Evolutionary conservation across 2,113 vertebrate genomes (phyloP).

Genomic region (Eonycteris spelaea): DNA sequence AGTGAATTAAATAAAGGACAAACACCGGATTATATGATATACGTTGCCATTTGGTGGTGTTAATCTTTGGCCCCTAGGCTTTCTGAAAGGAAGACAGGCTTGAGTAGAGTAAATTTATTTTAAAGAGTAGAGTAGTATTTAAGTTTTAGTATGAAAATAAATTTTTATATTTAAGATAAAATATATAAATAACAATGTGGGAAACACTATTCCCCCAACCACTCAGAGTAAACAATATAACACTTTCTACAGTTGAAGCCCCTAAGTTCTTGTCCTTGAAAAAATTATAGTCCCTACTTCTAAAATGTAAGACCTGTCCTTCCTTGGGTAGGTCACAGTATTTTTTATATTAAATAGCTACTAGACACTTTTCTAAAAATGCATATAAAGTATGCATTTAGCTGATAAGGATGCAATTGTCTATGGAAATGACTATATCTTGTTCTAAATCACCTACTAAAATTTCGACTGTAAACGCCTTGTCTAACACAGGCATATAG

Average conservation of each 20-base stretch:
- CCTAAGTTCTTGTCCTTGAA: neutral
- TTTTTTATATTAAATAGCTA: neutral
- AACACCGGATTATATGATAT: neutral
- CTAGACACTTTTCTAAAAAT: neutral
- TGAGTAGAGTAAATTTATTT: neutral
- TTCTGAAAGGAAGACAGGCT: conserved; percentile 1
- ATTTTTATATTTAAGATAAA: neutral
- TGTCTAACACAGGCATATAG: neutral
- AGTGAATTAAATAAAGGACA: neutral
- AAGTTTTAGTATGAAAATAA: neutral
- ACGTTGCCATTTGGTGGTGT: neutral
- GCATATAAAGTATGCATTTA: neutral
- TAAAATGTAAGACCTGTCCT: neutral
- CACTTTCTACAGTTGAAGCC: neutral
- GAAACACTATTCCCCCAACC: neutral
- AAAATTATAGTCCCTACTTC: neutral
- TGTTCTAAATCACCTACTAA: neutral
- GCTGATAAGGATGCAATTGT: neutral
- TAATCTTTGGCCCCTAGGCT: neutral
- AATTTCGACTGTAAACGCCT: neutral
- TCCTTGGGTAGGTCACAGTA: neutral
- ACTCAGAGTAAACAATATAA: neutral
- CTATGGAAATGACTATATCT: neutral
- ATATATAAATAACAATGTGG: neutral
- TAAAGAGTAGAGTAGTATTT: neutral